Evolutionary conservation across 1,140 invertebrate species (phyloP), one percentile per base, ranked within the genome.

Genomic region (Lordiphosa collinella): DNA sequence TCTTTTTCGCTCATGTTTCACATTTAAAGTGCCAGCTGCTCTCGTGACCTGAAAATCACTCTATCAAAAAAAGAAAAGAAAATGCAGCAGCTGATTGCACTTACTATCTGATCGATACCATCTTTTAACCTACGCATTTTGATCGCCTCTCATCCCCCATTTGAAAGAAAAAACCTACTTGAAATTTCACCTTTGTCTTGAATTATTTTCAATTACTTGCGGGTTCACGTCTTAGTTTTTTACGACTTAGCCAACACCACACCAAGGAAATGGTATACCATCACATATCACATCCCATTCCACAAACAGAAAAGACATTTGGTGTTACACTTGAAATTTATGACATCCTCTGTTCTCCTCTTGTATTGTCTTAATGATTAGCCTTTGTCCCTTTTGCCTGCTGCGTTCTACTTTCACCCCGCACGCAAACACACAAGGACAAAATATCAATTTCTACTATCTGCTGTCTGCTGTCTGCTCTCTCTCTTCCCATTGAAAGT

Each of bases 251-350:
- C 35, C 51, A 61, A 49, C 44, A 51, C 55, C 55, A 56, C 51
- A 58, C 46, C 56, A 75, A 57, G 31, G 16, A 43, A 49, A 47
- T 47, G 48, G 36, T 31, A 60, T 54, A 51, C 25, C 25, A 29
- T 29, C 25, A 29, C 48, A 16, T 76, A 51, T 59, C 61, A 48
- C 51, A 55, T 29, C 16, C 13, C 52, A 52, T 54, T 61, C 49
- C 8, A 47, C 38, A 37, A 54, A 57, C 48, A 10, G 11, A 41
- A 36, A 58, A 76, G 50, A 64, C 59, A 58, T 72, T 82, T 64
- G 67, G 76, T 85, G 73, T 78, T 78, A 85, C 73, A 78, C 79
- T 85, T 73, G 72, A 85, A 73, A 82, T 82, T 85, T 85, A 82
- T 67, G 78, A 82, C 79, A 82, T 82, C 78, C 78, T 82, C 78